A percentile compares a stretch with the other conserved stretches of the same genome.
phyloP scores from a whole-genome alignment of 1,140 invertebrate genomes.

The Charaxes varanes region DNA sequence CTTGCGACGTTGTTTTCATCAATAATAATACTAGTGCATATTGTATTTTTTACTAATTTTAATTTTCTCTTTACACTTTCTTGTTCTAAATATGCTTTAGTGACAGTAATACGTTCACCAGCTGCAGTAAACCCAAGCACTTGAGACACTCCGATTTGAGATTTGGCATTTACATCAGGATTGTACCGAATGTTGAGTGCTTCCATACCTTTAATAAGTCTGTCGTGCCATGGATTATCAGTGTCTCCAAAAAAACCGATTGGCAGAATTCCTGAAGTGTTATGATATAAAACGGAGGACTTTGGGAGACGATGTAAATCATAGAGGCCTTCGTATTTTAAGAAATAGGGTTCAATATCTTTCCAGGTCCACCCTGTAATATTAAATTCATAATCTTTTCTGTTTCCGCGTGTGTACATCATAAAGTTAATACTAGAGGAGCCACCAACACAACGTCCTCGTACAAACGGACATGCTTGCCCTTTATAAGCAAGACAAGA shows the following conservation, averaged over 20 bases:
- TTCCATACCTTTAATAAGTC: conserved; percentile 72
- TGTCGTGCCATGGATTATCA: conserved; percentile 67
- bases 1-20: conserved; percentile 79
- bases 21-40: conserved; percentile 82
- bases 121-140: conserved; percentile 32
- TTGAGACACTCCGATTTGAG: conserved; percentile 72
- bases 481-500: conserved; percentile 33
- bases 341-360: conserved; percentile 39
- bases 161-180: conserved; percentile 73
- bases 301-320: conserved; percentile 22
- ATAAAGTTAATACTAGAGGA: conserved; percentile 86
- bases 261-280: conserved; percentile 73
- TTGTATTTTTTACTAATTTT: conserved; percentile 78
- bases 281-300: conserved; percentile 67
- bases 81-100: conserved; percentile 30
- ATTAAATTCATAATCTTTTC: conserved; percentile 73
- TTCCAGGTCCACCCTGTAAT: conserved; percentile 40
- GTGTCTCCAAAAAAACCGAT: conserved; percentile 76
- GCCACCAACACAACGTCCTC: conserved; percentile 79
- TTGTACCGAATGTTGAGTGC: conserved; percentile 44
- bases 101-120: conserved; percentile 36
- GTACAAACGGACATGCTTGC: conserved; percentile 36
- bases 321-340: conserved; percentile 37
- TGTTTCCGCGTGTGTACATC: conserved; percentile 86
- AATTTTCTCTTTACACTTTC: conserved; percentile 78